Conservation (phyloP, 2,113 vertebrate genomes). For the Struthio camelus region DNA sequence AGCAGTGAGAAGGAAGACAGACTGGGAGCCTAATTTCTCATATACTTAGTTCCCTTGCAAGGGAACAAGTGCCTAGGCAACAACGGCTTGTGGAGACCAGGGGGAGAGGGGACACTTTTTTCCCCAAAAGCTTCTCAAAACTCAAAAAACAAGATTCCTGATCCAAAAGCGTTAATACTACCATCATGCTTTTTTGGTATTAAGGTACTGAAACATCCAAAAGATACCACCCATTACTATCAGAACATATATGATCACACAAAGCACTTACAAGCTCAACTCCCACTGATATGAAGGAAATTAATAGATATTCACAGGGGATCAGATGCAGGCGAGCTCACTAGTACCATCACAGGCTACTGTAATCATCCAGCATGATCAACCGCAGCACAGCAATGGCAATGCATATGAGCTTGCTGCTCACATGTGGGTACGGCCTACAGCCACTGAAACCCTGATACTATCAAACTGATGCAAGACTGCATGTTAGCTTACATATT, state of each 20-base stretch:
- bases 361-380: rapidly evolving
- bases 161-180: not conserved
- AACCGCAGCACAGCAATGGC: not conserved
- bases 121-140: not conserved
- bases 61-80: not conserved
- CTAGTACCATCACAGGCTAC: rapidly evolving
- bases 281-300: not conserved
- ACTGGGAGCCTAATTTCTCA: not conserved
- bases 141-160: not conserved
- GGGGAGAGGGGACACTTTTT: not conserved
- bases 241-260: not conserved
- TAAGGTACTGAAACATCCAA: not conserved
- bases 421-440: not conserved
- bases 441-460: not conserved
- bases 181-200: not conserved
- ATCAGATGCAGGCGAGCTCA: not conserved
- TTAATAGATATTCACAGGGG: not conserved
- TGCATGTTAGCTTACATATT: not conserved
- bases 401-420: not conserved
- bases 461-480: not conserved
- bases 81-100: not conserved
- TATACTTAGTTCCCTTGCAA: rapidly evolving
- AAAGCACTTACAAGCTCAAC: not conserved
- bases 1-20: not conserved
- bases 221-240: not conserved